Evolutionary conservation across 2,113 vertebrate genomes (phyloP), one percentile per base, ranked within the genome.

Genomic region (Tringa solitaria): DNA sequence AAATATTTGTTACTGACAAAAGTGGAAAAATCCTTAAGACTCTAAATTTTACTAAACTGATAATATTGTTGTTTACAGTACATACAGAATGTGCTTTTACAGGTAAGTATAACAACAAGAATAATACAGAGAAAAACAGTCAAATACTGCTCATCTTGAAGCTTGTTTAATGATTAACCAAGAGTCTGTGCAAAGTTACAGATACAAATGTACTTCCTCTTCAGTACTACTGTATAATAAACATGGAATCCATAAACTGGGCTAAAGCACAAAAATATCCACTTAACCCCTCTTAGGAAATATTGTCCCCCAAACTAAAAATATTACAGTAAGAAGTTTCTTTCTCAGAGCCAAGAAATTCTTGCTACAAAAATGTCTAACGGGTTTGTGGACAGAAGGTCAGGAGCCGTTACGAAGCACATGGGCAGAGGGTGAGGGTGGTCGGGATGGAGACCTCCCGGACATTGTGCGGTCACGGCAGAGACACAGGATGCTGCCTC

Each of bases 1-100:
- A 98, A 98, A 98, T 98, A 98, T 97, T 96, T 98, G 97, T 98
- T 98, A 98, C 98, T 98, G 98, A 98, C 98, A 98, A 98, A 98
- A 98, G 98, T 98, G 98, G 98, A 98, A 98, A 98, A 98, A 96
- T 97, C 98, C 98, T 98, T 97, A 98, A 98, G 98, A 98, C 97
- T 96, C 97, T 98, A 98, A 97, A 97, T 96, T 97, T 98, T 98
- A 98, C 98, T 98, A 98, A 98, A 98, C 97, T 88, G 82, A 96
- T 96, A 96, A 96, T 98, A 97, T 72, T 95, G 95, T 94, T 97
- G 97, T 98, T 98, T 98, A 98, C 98, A 98, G 98, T 98, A 98
- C 98, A 97, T 98, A 98, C 91, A 98, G 98, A 97, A 98, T 99
- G 98, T 99, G 98, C 98, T 99, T 99, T 97, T 98, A 99, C 98